A percentile compares a stretch with the other conserved stretches of the same genome.
Evolutionary conservation across 2,888 invertebrate species (phyloP).

Genomic region (Cephus sareptanus): DNA sequence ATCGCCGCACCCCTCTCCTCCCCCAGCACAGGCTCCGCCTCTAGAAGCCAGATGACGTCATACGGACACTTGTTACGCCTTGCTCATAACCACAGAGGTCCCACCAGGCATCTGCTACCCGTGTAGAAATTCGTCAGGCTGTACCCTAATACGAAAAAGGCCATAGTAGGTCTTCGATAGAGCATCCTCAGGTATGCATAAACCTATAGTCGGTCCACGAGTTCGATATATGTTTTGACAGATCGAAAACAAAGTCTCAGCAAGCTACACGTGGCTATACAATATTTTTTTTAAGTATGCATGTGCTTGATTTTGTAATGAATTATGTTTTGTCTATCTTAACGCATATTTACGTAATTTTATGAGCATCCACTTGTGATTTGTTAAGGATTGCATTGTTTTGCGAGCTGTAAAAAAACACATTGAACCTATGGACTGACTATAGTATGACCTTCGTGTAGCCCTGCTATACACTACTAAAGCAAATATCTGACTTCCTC

Average conservation of each 20-base stretch:
- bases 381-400: too few species aligned
- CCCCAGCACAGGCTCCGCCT: constrained; percentile 58
- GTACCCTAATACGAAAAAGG: neutral
- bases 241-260: too few species aligned
- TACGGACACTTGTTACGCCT: constrained; percentile 65
- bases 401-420: too few species aligned
- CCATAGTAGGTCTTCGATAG: neutral
- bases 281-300: too few species aligned
- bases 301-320: too few species aligned
- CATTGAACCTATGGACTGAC: too few species aligned
- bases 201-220: neutral
- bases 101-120: neutral
- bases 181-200: neutral
- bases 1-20: constrained; percentile 36
- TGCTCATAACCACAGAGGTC: constrained; percentile 21
- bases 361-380: too few species aligned
- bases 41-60: constrained; percentile 61
- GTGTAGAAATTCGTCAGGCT: neutral
- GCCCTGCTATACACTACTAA: too few species aligned
- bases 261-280: too few species aligned
- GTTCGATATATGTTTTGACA: too few species aligned
- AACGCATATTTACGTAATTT: too few species aligned
- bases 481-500: neutral
- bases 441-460: neutral
- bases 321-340: too few species aligned